Evolutionary conservation across 2,888 invertebrate genomes (phyloP).

Genomic region (Sycophila texana): DNA sequence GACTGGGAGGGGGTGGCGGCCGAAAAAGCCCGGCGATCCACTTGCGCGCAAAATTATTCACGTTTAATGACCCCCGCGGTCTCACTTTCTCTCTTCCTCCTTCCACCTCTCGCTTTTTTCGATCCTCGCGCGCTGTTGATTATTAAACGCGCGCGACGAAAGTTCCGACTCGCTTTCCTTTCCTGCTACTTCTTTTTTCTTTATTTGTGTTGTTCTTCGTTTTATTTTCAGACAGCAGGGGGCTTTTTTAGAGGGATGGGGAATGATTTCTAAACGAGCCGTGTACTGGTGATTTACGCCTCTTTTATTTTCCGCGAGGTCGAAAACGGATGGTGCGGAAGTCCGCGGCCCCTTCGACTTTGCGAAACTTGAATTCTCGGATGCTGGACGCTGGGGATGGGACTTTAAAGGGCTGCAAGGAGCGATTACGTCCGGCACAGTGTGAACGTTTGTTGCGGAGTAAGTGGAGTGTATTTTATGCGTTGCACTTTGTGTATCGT

Average conservation of each 20-base stretch:
- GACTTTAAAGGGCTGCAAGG: no score
- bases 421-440: no score
- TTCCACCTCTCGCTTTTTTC: background rate
- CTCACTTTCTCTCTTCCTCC: background rate
- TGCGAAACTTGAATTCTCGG: no score
- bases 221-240: background rate
- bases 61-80: conserved; percentile 13
- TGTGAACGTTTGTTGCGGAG: no score
- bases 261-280: conserved; percentile 24
- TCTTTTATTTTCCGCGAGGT: background rate
- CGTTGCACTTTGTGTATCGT: no score
- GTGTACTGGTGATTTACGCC: conserved; percentile 15
- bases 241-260: no score
- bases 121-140: background rate
- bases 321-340: conserved; percentile 19
- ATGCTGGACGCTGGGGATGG: no score
- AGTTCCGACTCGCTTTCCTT: background rate
- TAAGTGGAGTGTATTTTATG: no score
- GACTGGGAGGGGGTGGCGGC: background rate
- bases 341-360: background rate
- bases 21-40: background rate
- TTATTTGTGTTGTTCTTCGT: background rate
- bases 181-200: background rate
- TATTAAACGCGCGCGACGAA: conserved; percentile 1
- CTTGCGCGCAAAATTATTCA: background rate